Evolutionary conservation across 2,113 vertebrate genomes (phyloP).

Genomic region (Sapayoa aenigma): DNA sequence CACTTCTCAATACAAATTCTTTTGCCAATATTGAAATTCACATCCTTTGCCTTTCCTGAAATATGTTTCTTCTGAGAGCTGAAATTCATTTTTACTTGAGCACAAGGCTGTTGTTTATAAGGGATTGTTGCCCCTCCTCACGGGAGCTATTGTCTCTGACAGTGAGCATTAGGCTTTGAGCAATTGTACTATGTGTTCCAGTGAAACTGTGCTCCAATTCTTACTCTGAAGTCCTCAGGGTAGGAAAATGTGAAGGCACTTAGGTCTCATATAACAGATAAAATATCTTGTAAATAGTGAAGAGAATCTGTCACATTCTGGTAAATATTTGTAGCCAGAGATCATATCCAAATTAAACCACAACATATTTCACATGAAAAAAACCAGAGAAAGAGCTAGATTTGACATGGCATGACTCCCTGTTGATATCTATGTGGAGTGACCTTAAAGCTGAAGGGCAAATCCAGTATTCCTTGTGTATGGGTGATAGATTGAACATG

Average conservation of each 20-base stretch:
- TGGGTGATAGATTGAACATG: neutral
- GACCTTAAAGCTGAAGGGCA: neutral
- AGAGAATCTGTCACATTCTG: neutral
- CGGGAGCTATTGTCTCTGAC: conserved; percentile 3
- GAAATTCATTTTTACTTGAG: conserved; percentile 32
- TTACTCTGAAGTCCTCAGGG: neutral
- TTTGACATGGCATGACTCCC: neutral
- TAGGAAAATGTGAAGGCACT: neutral
- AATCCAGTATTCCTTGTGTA: neutral
- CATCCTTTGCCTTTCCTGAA: neutral
- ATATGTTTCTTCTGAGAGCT: neutral
- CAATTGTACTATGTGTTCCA: neutral
- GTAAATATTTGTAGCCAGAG: neutral
- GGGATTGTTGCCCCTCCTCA: neutral
- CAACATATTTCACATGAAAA: neutral
- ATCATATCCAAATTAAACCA: neutral
- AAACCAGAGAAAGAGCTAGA: neutral
- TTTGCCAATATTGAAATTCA: conserved; percentile 20
- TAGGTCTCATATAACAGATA: neutral
- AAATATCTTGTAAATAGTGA: neutral
- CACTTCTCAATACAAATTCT: neutral
- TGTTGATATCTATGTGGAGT: neutral
- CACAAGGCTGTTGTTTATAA: conserved; percentile 12
- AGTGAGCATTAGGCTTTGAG: conserved; percentile 25
- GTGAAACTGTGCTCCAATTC: neutral